Evolutionary conservation across 2,113 vertebrate genomes (phyloP).

Genomic region (Neodon shergylaensis): DNA sequence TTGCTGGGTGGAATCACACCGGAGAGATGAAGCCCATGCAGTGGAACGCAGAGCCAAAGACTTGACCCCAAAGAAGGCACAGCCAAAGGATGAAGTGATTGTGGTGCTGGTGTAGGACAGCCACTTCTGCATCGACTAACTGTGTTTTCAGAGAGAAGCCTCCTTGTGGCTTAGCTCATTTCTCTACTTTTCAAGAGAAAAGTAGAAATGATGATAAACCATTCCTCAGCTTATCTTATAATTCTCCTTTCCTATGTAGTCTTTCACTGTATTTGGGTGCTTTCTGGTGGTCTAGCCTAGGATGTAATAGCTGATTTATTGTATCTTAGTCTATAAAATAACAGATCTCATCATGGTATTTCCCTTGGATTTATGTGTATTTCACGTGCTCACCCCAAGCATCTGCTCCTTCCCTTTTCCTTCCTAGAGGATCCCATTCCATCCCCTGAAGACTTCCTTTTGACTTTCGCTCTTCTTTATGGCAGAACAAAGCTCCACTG

Average conservation of each 20-base stretch:
- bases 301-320: not conserved
- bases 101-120: not conserved
- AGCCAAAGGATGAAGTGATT: not conserved
- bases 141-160: not conserved
- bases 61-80: accelerated
- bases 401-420: no score
- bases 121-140: not conserved
- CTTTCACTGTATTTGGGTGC: not conserved
- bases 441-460: no score
- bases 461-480: not conserved
- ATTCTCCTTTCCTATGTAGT: not conserved
- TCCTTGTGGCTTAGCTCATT: not conserved
- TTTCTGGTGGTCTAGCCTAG: not conserved
- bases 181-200: not conserved
- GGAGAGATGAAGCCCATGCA: not conserved
- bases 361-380: not conserved
- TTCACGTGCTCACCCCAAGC: not conserved
- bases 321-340: not conserved
- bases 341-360: not conserved
- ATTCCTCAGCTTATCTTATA: not conserved
- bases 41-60: not conserved
- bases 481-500: not conserved
- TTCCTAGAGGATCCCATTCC: no score
- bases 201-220: no score
- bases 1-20: not conserved